These are phyloP conservation scores for Hippolais icterina DNA, from an alignment of 2,113 vertebrate genomes.

Conservation along the genomic window DNA sequence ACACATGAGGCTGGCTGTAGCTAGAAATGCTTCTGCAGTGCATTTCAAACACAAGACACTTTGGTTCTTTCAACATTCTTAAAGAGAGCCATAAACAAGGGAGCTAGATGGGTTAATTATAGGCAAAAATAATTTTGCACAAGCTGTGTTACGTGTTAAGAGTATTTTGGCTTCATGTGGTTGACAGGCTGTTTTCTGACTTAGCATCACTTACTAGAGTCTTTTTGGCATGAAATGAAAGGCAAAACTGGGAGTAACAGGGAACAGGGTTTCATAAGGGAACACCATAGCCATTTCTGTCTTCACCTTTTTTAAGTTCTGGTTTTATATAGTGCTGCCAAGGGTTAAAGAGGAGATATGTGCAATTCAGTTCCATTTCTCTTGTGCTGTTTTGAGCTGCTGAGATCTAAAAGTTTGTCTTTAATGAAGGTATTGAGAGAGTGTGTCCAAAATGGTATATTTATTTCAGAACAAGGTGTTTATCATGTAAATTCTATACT, in stretches of 20 bases:
- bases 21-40: neutral
- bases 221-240: constrained; percentile 1
- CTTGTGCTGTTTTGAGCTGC: neutral
- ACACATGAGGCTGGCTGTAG: neutral
- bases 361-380: neutral
- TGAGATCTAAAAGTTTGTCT: neutral
- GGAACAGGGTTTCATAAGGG: neutral
- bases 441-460: neutral
- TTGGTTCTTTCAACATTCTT: neutral
- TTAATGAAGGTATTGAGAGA: neutral
- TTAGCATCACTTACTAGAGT: neutral
- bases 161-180: neutral
- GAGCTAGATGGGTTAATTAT: neutral
- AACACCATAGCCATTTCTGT: neutral
- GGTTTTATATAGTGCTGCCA: neutral
- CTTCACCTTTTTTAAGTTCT: neutral
- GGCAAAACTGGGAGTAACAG: neutral
- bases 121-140: neutral
- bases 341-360: neutral
- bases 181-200: neutral
- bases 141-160: neutral
- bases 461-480: constrained; percentile 23
- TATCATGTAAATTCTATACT: neutral
- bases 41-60: neutral
- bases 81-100: neutral